These are phyloP conservation scores for Athalia circularis DNA, from an alignment of 2,888 invertebrate genomes.

Conservation along the genomic window DNA sequence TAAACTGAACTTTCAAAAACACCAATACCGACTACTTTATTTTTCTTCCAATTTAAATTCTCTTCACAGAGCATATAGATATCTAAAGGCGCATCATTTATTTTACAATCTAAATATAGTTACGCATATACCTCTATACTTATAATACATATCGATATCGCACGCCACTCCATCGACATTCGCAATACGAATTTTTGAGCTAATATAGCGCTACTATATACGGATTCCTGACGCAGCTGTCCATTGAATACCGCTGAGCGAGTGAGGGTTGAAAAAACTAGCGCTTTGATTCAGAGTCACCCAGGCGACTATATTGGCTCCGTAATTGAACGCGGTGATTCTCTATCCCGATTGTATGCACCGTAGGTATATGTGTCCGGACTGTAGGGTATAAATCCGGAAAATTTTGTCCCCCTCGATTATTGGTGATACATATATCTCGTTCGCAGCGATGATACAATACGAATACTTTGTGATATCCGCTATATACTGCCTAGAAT, in stretches of 20 bases:
- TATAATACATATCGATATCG: too few relatives aligned
- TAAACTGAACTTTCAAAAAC: not conserved
- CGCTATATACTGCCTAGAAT: not conserved
- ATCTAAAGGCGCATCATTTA: too few relatives aligned
- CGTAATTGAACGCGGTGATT: constrained; percentile 42
- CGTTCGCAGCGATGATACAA: constrained; percentile 38
- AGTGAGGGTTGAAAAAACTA: constrained; percentile 20
- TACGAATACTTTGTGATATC: not conserved
- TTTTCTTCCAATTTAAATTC: too few relatives aligned
- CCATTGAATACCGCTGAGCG: not conserved
- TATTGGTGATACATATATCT: constrained; percentile 51
- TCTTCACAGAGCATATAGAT: too few relatives aligned
- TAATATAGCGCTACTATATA: too few relatives aligned
- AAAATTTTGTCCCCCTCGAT: constrained; percentile 50
- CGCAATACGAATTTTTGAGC: too few relatives aligned
- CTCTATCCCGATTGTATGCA: constrained; percentile 49
- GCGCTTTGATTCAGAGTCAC: constrained; percentile 53
- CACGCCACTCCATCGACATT: too few relatives aligned
- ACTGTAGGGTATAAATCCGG: constrained; percentile 52
- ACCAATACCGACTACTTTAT: not conserved
- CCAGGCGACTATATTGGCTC: constrained; percentile 50
- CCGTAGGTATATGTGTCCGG: not conserved
- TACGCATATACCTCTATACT: too few relatives aligned
- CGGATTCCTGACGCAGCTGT: too few relatives aligned
- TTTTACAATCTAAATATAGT: too few relatives aligned